Percentiles rank a stretch among this genome's conserved stretches.
Conservation (phyloP, 2,113 vertebrate genomes). For the Nycticebus coucang region DNA sequence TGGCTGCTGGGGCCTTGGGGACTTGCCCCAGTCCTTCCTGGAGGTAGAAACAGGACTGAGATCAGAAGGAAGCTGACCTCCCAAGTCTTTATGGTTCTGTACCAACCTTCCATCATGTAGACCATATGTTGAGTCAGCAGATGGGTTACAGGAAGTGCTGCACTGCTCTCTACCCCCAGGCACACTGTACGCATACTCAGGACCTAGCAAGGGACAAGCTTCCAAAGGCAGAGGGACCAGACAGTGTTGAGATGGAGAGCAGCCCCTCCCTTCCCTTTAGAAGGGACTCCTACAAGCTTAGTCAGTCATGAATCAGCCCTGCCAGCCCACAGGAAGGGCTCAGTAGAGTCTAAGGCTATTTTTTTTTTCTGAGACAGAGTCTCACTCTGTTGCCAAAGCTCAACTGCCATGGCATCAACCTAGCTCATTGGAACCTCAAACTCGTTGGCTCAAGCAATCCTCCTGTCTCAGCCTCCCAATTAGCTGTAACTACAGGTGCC, state of each 20-base stretch:
- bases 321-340: not conserved
- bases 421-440: no score
- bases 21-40: no score
- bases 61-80: not conserved
- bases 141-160: not conserved
- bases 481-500: no score
- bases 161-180: no score
- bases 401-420: no score
- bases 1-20: not conserved
- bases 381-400: no score
- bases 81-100: not conserved
- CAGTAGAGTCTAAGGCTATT: not conserved
- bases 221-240: not conserved
- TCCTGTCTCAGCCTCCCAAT: no score
- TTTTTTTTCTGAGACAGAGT: not conserved
- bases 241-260: not conserved
- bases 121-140: not conserved
- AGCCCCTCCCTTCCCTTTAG: not conserved
- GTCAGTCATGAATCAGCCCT: not conserved
- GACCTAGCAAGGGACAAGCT: not conserved
- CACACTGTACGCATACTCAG: not conserved
- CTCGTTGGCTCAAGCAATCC: no score
- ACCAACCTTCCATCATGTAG: no score
- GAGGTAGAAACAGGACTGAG: not conserved
- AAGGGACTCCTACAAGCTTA: not conserved